These are phyloP conservation scores for Cerastis leucographa DNA, from an alignment of 2,888 invertebrate species.

Conservation along the genomic window DNA sequence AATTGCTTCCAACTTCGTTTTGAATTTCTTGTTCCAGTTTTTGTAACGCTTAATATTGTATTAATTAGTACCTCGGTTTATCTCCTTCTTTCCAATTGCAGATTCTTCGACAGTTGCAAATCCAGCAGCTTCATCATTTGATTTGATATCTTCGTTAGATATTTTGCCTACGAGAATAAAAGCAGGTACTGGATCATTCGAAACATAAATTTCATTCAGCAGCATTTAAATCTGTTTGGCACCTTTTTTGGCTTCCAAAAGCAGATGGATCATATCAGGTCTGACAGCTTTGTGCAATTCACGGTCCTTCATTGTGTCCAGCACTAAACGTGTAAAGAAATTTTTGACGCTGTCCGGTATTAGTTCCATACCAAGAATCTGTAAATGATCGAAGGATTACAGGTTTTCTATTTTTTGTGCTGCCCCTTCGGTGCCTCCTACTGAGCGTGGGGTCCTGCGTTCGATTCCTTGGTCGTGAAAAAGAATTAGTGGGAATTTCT, in stretches of 20 bases:
- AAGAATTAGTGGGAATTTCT: neutral
- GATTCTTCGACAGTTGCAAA: slow-evolving; percentile 86
- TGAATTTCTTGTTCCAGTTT: neutral
- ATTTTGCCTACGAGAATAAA: slow-evolving; percentile 62
- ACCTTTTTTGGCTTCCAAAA: slow-evolving; percentile 89
- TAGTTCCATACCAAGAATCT: slow-evolving; percentile 69
- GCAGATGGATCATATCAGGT: slow-evolving; percentile 90
- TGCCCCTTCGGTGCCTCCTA: neutral
- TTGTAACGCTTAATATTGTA: neutral
- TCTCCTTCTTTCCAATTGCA: slow-evolving; percentile 74
- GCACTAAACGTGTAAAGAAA: slow-evolving; percentile 81
- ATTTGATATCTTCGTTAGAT: slow-evolving; percentile 70
- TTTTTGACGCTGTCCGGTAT: slow-evolving; percentile 60
- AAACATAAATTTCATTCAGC: too few species aligned
- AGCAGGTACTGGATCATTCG: neutral
- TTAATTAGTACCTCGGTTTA: slow-evolving; percentile 71
- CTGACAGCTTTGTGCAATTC: slow-evolving; percentile 79
- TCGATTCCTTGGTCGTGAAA: neutral
- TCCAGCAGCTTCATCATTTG: slow-evolving; percentile 75
- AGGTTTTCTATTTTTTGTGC: neutral
- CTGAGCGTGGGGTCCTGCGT: neutral
- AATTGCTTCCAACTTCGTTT: neutral
- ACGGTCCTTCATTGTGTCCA: slow-evolving; percentile 81
- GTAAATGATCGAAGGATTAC: slow-evolving; percentile 1
- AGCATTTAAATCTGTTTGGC: neutral